Evolutionary conservation across 2,113 vertebrate genomes (phyloP).

Genomic region (Caretta caretta): DNA sequence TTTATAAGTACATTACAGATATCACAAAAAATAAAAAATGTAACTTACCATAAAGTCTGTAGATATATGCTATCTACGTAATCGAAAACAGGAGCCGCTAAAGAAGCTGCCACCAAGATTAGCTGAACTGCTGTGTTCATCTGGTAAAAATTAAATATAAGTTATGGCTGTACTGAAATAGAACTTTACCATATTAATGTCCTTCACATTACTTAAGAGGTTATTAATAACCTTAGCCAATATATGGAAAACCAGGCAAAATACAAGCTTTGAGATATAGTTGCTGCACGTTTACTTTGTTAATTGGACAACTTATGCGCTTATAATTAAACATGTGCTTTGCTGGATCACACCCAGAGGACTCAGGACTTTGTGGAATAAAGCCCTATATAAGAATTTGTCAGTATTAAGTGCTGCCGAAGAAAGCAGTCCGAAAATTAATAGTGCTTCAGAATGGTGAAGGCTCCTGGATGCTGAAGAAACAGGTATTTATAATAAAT

Average conservation of each 20-base stretch:
- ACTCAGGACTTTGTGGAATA: not conserved
- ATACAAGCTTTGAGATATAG: not conserved
- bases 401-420: rapidly evolving
- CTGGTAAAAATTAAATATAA: slow-evolving; percentile 74
- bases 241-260: not conserved
- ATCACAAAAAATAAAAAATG: not conserved
- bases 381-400: not conserved
- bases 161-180: not conserved
- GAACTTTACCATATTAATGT: rapidly evolving
- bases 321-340: rapidly evolving
- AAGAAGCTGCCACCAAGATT: slow-evolving; percentile 92
- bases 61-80: slow-evolving; percentile 93
- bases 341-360: rapidly evolving
- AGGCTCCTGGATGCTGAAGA: not conserved
- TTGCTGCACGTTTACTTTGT: not conserved
- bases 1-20: not conserved
- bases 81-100: slow-evolving; percentile 96
- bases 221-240: not conserved
- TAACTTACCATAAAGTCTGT: slow-evolving; percentile 91
- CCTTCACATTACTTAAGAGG: not conserved
- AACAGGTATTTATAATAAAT: rapidly evolving
- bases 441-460: not conserved
- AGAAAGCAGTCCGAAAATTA: not conserved
- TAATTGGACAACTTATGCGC: not conserved
- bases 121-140: slow-evolving; percentile 96